Conservation (phyloP, 2,113 vertebrate species). For the Willisornis vidua region DNA sequence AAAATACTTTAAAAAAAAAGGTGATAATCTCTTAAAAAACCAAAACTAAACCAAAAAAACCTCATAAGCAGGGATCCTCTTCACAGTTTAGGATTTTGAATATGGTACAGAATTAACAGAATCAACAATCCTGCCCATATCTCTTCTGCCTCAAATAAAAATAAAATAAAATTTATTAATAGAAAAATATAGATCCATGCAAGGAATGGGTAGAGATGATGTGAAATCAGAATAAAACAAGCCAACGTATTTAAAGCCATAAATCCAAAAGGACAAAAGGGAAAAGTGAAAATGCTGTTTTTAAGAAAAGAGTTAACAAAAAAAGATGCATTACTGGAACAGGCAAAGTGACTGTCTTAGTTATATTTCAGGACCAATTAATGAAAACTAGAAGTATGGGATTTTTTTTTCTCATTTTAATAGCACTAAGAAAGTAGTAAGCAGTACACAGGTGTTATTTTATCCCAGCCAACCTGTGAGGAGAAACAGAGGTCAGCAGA, state of each 20-base stretch:
- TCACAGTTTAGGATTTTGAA: not conserved
- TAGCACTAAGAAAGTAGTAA: not conserved
- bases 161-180: not conserved
- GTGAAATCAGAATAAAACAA: not conserved
- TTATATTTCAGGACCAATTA: not conserved
- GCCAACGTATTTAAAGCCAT: not conserved
- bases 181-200: not conserved
- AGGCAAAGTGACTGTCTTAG: not conserved
- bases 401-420: not conserved
- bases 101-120: not conserved
- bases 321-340: not conserved
- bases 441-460: not conserved
- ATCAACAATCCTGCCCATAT: not conserved
- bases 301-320: not conserved
- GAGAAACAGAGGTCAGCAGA: constrained; percentile 50
- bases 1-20: not conserved
- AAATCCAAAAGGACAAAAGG: not conserved
- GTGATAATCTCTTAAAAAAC: not conserved
- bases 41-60: not conserved
- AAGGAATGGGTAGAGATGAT: not conserved
- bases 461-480: not conserved
- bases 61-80: not conserved
- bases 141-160: not conserved
- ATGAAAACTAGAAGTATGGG: not conserved
- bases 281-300: not conserved